A percentile compares a stretch with the other conserved stretches of the same genome.
phyloP scores from a whole-genome alignment of 2,113 vertebrate genomes.

The Pogonocichla stellata region DNA sequence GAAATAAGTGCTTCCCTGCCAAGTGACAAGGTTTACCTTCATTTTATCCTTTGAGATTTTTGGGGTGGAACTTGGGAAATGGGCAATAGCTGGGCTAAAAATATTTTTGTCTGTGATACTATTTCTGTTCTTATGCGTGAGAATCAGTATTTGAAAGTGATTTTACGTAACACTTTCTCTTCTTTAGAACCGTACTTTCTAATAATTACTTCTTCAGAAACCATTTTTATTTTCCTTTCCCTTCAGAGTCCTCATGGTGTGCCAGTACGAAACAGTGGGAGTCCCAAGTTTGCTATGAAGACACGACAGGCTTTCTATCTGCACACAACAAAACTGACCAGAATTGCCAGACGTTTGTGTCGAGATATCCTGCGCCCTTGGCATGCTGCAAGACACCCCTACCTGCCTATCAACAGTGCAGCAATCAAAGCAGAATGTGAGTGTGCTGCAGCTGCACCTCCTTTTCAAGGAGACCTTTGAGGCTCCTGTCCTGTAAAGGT shows the following conservation, averaged over 20 bases:
- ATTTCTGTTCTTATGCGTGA: neutral
- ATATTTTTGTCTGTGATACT: neutral
- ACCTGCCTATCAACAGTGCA: slow-evolving; percentile 91
- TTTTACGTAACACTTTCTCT: neutral
- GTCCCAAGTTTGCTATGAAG: slow-evolving; percentile 97
- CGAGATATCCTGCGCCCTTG: slow-evolving; percentile 89
- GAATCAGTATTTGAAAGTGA: neutral
- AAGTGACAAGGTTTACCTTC: neutral
- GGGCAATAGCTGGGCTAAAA: neutral
- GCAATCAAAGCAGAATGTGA: slow-evolving; percentile 97
- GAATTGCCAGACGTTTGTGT: slow-evolving; percentile 88
- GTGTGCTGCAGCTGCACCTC: neutral
- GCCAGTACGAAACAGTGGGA: slow-evolving; percentile 87
- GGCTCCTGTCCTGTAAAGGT: neutral
- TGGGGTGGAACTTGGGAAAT: neutral
- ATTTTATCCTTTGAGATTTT: neutral
- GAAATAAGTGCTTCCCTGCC: neutral
- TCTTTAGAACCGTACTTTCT: neutral
- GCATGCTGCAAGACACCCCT: slow-evolving; percentile 89
- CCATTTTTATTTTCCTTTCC: neutral
- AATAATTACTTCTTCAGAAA: neutral
- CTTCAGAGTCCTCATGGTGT: slow-evolving; percentile 89
- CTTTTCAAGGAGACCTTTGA: neutral
- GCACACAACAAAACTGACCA: slow-evolving; percentile 87
- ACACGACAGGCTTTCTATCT: slow-evolving; percentile 96